A percentile compares a stretch with the other conserved stretches of the same genome.
These are phyloP conservation scores for Limnephilus marmoratus DNA, from an alignment of 2,888 invertebrate species.

Conservation along the genomic window DNA sequence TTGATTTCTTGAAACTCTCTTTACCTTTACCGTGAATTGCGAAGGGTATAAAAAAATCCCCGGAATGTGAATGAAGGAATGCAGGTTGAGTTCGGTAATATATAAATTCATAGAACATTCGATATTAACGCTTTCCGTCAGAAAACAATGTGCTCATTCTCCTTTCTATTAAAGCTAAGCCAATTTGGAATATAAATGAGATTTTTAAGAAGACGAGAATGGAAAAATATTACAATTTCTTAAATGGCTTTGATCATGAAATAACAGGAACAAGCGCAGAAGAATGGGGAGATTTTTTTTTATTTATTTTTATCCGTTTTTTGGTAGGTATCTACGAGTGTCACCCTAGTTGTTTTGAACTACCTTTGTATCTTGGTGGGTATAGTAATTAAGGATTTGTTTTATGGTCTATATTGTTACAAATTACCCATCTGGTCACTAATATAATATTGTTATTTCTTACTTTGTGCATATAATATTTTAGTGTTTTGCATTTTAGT, in stretches of 20 bases:
- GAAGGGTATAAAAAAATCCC: neutral
- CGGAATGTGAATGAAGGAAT: neutral
- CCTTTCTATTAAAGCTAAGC: neutral
- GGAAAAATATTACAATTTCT: neutral
- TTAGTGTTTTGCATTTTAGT: too few species aligned
- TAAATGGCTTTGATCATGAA: neutral
- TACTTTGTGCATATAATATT: too few species aligned
- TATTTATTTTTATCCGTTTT: too few species aligned
- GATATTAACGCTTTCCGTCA: neutral
- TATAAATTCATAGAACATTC: neutral
- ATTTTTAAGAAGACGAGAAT: neutral
- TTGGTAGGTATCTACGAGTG: too few species aligned
- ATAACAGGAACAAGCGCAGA: too few species aligned
- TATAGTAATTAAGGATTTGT: too few species aligned
- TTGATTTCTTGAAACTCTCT: neutral
- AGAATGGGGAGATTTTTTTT: neutral
- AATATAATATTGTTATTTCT: too few species aligned
- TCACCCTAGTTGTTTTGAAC: too few species aligned
- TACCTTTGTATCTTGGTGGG: too few species aligned
- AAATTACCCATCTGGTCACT: too few species aligned
- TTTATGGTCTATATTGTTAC: too few species aligned
- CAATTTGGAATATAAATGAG: neutral
- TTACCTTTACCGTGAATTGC: neutral
- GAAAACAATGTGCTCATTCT: neutral
- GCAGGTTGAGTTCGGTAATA: neutral